These are phyloP conservation scores for Chrysemys picta DNA, from an alignment of 2,113 vertebrate genomes.

Conservation along the genomic window DNA sequence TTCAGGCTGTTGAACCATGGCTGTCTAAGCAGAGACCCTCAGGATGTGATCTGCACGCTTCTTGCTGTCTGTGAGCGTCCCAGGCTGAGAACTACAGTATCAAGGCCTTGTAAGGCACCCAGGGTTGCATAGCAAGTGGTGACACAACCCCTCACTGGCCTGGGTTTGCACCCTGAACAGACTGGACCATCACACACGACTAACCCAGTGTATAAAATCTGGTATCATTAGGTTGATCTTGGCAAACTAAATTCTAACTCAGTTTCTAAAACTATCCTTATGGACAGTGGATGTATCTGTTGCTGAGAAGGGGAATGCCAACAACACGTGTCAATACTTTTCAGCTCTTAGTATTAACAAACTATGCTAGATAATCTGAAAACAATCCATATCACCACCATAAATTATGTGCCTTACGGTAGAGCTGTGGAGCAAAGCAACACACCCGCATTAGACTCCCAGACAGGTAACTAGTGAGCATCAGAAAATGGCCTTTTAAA, in stretches of 20 bases:
- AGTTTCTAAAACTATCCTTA: neutral
- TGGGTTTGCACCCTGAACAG: neutral
- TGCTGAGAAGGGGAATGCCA: neutral
- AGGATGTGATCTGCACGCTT: neutral
- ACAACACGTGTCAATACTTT: rapidly evolving
- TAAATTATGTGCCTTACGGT: neutral
- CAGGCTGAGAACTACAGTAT: neutral
- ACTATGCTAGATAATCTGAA: rapidly evolving
- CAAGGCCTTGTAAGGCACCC: neutral
- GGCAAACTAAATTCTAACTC: neutral
- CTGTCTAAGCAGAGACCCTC: neutral
- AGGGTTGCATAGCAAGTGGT: neutral
- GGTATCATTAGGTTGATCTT: neutral
- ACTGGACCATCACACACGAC: neutral
- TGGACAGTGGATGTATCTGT: neutral
- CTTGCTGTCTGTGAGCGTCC: neutral
- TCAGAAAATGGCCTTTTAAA: neutral
- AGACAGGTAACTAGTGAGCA: neutral
- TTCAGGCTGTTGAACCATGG: neutral
- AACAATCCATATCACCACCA: rapidly evolving
- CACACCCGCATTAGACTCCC: neutral
- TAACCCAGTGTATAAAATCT: neutral
- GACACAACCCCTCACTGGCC: neutral
- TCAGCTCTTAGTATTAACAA: rapidly evolving
- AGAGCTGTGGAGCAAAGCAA: neutral